Evolutionary conservation across 1,140 invertebrate species (phyloP).

Genomic region (Trichogramma pretiosum): DNA sequence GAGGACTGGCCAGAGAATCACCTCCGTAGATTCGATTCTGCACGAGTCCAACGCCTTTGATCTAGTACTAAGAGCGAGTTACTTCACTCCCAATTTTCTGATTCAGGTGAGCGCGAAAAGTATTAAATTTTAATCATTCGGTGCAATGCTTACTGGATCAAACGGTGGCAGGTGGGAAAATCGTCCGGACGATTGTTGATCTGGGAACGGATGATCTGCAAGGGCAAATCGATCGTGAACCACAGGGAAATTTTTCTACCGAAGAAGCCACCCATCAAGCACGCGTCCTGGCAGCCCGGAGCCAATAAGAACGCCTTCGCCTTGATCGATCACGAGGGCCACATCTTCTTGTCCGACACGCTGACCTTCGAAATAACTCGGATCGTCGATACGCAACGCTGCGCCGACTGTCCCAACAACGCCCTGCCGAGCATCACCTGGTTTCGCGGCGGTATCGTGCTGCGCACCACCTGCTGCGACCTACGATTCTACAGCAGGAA

Average conservation of each 20-base stretch:
- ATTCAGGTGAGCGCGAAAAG: conserved; percentile 31
- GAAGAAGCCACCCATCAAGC: conserved; percentile 10
- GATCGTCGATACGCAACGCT: conserved; percentile 27
- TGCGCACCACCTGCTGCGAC: conserved; percentile 35
- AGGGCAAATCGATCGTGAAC: conserved; percentile 15
- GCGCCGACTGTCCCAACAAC: conserved; percentile 20
- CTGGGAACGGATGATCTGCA: conserved; percentile 27
- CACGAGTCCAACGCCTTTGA: conserved; percentile 22
- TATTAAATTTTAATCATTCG: too few relatives aligned
- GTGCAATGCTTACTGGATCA: too few relatives aligned
- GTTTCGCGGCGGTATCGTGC: conserved; percentile 30
- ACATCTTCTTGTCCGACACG: conserved; percentile 30
- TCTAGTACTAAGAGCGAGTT: conserved; percentile 25
- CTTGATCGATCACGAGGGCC: conserved; percentile 28
- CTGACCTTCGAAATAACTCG: conserved; percentile 25
- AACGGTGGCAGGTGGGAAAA: conserved; percentile 21
- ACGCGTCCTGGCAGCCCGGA: conserved; percentile 30
- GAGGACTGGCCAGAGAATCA: conserved; percentile 35
- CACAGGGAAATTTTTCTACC: conserved; percentile 26
- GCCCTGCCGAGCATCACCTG: conserved; percentile 29
- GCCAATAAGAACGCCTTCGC: conserved; percentile 22
- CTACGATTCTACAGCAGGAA: conserved; percentile 29
- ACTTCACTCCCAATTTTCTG: conserved; percentile 17
- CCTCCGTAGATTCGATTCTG: conserved; percentile 23
- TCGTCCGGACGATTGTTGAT: conserved; percentile 26